Evolutionary conservation across 2,888 invertebrate species (phyloP).

Genomic region (Parnassius glacialis): DNA sequence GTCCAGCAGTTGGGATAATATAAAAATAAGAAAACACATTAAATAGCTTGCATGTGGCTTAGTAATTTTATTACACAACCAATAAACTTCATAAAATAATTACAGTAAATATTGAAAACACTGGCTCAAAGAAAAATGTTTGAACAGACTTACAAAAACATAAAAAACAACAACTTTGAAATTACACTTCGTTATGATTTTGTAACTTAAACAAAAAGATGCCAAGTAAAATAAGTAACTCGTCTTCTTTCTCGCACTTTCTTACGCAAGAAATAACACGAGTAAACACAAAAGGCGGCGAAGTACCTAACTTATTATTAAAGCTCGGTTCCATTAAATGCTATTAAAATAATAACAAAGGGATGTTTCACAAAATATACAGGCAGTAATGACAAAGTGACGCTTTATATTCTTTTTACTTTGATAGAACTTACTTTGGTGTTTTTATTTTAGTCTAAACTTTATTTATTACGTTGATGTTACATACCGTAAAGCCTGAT

Average conservation of each 20-base stretch:
- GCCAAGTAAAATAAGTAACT: neutral
- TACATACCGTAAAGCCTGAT: too few species aligned
- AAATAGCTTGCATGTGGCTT: too few species aligned
- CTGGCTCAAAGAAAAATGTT: constrained; percentile 2
- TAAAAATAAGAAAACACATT: too few species aligned
- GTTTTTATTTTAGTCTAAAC: too few species aligned
- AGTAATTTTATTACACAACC: neutral
- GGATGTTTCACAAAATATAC: neutral
- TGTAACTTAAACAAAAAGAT: neutral
- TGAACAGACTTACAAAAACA: neutral
- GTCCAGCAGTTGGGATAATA: too few species aligned
- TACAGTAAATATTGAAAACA: neutral
- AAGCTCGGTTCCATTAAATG: neutral
- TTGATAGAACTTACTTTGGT: too few species aligned
- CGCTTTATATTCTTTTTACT: too few species aligned
- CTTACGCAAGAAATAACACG: neutral
- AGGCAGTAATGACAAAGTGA: neutral
- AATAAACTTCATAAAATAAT: neutral
- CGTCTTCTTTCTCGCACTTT: constrained; percentile 4
- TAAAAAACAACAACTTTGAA: neutral
- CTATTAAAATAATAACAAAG: constrained; percentile 7
- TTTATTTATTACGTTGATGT: too few species aligned
- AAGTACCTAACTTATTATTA: neutral
- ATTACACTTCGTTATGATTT: neutral
- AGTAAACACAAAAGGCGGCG: neutral